Evolutionary conservation across 2,888 invertebrate species (phyloP).

Genomic region (Chalcis sispes): DNA sequence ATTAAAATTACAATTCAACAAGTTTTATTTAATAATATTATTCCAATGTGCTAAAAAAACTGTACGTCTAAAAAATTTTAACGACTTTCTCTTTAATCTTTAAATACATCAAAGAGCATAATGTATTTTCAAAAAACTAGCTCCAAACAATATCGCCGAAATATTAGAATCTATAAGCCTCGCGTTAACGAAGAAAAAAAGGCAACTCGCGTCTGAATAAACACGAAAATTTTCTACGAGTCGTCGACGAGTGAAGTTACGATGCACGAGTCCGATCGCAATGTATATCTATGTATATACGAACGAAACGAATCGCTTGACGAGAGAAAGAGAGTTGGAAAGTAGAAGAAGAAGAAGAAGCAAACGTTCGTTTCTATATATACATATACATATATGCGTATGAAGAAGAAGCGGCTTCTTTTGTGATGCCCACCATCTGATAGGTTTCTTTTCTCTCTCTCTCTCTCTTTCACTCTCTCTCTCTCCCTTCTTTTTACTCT

Average conservation of each 20-base stretch:
- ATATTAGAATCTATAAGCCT: no score
- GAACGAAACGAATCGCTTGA: background rate
- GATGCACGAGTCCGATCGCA: slow-evolving; percentile 35
- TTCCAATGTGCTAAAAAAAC: no score
- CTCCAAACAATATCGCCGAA: no score
- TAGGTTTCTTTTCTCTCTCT: slow-evolving; percentile 38
- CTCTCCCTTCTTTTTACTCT: slow-evolving; percentile 4
- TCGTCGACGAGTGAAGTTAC: background rate
- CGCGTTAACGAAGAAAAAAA: no score
- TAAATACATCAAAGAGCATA: no score
- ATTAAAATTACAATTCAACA: no score
- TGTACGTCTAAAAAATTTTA: no score
- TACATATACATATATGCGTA: no score
- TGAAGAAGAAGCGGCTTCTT: slow-evolving; percentile 50
- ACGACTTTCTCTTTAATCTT: no score
- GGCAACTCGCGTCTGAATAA: slow-evolving; percentile 39
- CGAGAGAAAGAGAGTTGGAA: slow-evolving; percentile 19
- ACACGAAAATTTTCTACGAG: slow-evolving; percentile 31
- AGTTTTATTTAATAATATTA: no score
- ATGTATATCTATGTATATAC: background rate
- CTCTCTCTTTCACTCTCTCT: background rate
- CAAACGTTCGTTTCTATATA: slow-evolving; percentile 9
- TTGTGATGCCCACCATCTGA: slow-evolving; percentile 39
- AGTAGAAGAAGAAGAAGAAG: slow-evolving; percentile 2
- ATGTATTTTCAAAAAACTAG: no score